Conservation (phyloP, 2,888 invertebrate genomes). For the Cartodere bifasciata region DNA sequence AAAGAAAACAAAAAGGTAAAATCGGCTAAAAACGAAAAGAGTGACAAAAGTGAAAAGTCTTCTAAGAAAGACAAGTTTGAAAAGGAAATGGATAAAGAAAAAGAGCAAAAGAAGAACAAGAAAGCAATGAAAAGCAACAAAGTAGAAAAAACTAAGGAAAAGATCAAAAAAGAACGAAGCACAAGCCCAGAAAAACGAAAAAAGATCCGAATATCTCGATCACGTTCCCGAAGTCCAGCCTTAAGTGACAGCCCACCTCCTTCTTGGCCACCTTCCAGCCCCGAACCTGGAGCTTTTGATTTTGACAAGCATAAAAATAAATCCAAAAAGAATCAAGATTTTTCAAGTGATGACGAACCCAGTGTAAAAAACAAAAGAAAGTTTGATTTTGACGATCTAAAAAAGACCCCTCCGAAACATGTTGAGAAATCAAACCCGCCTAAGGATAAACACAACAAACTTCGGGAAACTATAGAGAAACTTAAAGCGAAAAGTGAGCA, state of each 20-base stretch:
- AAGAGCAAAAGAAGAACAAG: background rate
- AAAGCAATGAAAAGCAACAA: constrained; percentile 5
- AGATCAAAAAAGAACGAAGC: constrained; percentile 13
- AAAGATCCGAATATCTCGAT: constrained; percentile 17
- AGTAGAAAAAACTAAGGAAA: constrained; percentile 8
- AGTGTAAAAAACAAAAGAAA: constrained; percentile 5
- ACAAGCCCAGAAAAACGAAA: constrained; percentile 18
- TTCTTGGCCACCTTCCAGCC: constrained; percentile 29
- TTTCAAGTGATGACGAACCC: constrained; percentile 21
- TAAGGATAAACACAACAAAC: constrained; percentile 34
- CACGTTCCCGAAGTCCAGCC: constrained; percentile 19
- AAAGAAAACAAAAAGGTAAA: constrained; percentile 11
- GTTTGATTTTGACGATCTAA: constrained; percentile 2
- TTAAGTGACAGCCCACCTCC: constrained; percentile 29
- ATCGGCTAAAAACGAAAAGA: constrained; percentile 6
- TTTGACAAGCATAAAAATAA: constrained; percentile 24
- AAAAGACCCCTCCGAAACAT: constrained; percentile 14
- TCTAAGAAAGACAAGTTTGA: background rate
- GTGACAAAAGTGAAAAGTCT: constrained; percentile 8
- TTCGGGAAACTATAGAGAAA: constrained; percentile 46
- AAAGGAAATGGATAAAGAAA: constrained; percentile 10
- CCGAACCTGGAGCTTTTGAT: constrained; percentile 22
- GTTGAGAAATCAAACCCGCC: constrained; percentile 15
- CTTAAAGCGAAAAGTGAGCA: constrained; percentile 50
- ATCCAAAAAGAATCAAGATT: constrained; percentile 22